Percentiles rank a stretch among this genome's conserved stretches.
Conservation (phyloP, 2,888 invertebrate genomes). For the Drosophila niveifrons region DNA sequence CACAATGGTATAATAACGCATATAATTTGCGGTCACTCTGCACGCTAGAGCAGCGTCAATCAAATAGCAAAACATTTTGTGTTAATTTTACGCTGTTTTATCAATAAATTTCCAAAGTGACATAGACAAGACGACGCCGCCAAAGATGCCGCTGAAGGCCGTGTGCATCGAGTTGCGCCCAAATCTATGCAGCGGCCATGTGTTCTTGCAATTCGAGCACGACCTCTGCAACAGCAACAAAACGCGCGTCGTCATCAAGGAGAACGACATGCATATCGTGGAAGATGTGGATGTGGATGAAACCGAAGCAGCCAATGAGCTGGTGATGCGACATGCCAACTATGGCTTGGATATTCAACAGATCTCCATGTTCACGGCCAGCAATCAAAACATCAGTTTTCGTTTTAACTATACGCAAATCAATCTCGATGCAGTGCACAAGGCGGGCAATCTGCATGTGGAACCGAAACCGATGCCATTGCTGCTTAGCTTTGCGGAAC, state of each 20-base stretch:
- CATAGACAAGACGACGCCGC: not conserved
- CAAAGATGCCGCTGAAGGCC: slow-evolving; percentile 73
- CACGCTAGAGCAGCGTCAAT: slow-evolving; percentile 5
- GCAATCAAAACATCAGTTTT: slow-evolving; percentile 75
- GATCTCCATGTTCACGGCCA: slow-evolving; percentile 71
- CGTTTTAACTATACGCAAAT: slow-evolving; percentile 75
- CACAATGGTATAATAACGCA: not conserved
- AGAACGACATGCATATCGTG: slow-evolving; percentile 63
- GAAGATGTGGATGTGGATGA: slow-evolving; percentile 48
- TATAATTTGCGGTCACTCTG: not conserved
- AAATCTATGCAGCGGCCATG: slow-evolving; percentile 80
- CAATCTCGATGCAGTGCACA: slow-evolving; percentile 38
- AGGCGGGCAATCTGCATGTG: slow-evolving; percentile 13
- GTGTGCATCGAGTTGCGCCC: slow-evolving; percentile 83
- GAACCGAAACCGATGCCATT: slow-evolving; percentile 31
- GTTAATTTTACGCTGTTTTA: slow-evolving; percentile 7
- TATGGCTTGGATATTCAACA: slow-evolving; percentile 73
- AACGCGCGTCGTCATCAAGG: slow-evolving; percentile 51
- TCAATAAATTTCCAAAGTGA: slow-evolving; percentile 3
- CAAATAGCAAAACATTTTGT: slow-evolving; percentile 24
- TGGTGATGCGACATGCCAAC: slow-evolving; percentile 58
- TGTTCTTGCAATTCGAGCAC: slow-evolving; percentile 76
- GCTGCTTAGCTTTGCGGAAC: slow-evolving; percentile 53
- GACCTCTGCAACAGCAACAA: slow-evolving; percentile 50
- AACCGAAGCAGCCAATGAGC: slow-evolving; percentile 35